phyloP scores from a whole-genome alignment of 2,113 vertebrate species.

The Sphaerodactylus townsendi region DNA sequence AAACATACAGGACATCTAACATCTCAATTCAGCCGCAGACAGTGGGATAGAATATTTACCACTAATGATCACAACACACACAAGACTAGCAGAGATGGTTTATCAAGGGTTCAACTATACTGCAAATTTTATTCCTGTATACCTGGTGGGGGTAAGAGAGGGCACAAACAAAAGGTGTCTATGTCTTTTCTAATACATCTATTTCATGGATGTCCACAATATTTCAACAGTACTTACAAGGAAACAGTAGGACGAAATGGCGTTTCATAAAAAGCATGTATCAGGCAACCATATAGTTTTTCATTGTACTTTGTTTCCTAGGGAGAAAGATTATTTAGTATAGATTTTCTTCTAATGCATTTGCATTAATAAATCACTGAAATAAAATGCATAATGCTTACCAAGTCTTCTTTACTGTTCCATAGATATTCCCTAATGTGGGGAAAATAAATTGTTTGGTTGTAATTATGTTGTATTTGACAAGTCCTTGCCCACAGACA shows the following conservation, averaged over 20 bases:
- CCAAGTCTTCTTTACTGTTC: slow-evolving; percentile 10
- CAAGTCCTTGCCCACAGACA: background rate
- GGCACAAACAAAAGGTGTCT: background rate
- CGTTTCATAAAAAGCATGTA: slow-evolving; percentile 17
- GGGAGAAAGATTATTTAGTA: slow-evolving; percentile 22
- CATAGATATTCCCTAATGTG: slow-evolving; percentile 41
- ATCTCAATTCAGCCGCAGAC: background rate
- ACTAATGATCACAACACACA: background rate
- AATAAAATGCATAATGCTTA: slow-evolving; percentile 40
- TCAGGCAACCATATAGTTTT: slow-evolving; percentile 53
- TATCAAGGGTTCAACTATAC: background rate
- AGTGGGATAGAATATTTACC: background rate
- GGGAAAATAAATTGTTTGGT: background rate
- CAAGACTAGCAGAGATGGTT: background rate
- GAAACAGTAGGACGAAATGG: slow-evolving; percentile 51
- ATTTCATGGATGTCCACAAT: background rate
- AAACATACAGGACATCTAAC: background rate
- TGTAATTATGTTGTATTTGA: background rate
- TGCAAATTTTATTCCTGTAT: background rate
- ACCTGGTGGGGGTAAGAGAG: background rate
- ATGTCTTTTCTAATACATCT: background rate
- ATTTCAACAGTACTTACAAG: slow-evolving; percentile 45
- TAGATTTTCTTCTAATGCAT: background rate
- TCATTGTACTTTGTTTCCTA: slow-evolving; percentile 49
- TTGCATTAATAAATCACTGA: background rate